Conservation (phyloP, 2,113 vertebrate species). For the Pica pica region DNA sequence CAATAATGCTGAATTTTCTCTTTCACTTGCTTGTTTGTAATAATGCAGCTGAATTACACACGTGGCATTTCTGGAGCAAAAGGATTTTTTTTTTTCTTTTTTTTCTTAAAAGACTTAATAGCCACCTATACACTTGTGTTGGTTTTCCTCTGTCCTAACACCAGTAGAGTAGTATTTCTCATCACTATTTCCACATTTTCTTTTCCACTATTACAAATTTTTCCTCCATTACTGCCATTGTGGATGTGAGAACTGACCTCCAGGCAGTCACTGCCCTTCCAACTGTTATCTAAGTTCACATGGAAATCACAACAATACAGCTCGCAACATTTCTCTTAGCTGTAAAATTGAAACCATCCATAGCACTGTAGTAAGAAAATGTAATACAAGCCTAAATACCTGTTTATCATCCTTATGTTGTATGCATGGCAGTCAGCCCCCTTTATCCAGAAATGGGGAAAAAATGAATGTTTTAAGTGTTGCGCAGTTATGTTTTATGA, state of each 20-base stretch:
- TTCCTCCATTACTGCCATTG: neutral
- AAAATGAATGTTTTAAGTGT: neutral
- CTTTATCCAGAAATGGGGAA: rapidly evolving
- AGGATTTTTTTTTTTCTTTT: neutral
- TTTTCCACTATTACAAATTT: neutral
- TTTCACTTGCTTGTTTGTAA: neutral
- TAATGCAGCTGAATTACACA: neutral
- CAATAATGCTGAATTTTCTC: neutral
- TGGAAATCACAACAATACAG: neutral
- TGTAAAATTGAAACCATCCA: neutral
- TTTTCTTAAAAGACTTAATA: neutral
- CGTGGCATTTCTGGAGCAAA: neutral
- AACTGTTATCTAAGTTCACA: rapidly evolving
- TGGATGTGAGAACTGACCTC: neutral
- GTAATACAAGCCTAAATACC: neutral
- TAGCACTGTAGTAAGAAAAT: neutral
- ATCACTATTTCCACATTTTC: neutral
- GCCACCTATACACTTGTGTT: neutral
- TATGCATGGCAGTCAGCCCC: neutral
- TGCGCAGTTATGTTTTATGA: neutral
- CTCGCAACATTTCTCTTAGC: neutral
- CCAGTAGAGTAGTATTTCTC: neutral
- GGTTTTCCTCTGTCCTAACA: neutral
- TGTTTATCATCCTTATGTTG: neutral
- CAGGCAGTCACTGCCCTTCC: neutral